phyloP scores from a whole-genome alignment of 1,140 invertebrate genomes.

The Camponotus floridanus region DNA sequence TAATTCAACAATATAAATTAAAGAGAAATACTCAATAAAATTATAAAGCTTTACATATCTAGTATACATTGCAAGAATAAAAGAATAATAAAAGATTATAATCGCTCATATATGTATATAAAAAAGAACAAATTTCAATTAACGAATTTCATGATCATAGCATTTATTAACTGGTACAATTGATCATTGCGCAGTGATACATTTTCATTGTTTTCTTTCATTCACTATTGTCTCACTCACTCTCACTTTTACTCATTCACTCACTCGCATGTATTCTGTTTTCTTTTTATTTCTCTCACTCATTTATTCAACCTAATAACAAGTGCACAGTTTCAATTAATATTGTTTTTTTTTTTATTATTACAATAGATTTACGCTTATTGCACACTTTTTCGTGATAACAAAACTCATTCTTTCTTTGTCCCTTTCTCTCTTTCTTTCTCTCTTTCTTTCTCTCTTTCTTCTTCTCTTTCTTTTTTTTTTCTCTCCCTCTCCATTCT shows the following conservation, averaged over 20 bases:
- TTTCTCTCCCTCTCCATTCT: slow-evolving; percentile 59
- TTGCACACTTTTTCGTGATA: slow-evolving; percentile 84
- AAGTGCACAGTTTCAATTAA: slow-evolving; percentile 83
- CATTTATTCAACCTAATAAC: slow-evolving; percentile 79
- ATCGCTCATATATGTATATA: neutral
- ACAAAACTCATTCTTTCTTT: slow-evolving; percentile 76
- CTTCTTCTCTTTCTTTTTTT: neutral
- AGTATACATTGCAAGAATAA: too few relatives aligned
- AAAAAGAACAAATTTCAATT: slow-evolving; percentile 55
- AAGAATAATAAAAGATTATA: neutral
- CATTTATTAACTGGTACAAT: slow-evolving; percentile 84
- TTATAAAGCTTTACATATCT: neutral
- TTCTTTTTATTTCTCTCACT: slow-evolving; percentile 50
- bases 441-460: slow-evolving; percentile 51
- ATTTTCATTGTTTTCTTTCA: slow-evolving; percentile 71
- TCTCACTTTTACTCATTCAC: slow-evolving; percentile 25
- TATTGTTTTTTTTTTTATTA: slow-evolving; percentile 82
- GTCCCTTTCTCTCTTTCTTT: slow-evolving; percentile 69
- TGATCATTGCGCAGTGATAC: slow-evolving; percentile 79
- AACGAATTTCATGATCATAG: slow-evolving; percentile 83
- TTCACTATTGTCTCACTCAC: slow-evolving; percentile 5
- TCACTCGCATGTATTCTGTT: neutral
- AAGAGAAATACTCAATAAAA: neutral
- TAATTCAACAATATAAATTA: neutral
- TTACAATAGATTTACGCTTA: slow-evolving; percentile 85